These are phyloP conservation scores for Gonocerus acuteangulatus DNA, from an alignment of 2,888 invertebrate species.

Conservation along the genomic window DNA sequence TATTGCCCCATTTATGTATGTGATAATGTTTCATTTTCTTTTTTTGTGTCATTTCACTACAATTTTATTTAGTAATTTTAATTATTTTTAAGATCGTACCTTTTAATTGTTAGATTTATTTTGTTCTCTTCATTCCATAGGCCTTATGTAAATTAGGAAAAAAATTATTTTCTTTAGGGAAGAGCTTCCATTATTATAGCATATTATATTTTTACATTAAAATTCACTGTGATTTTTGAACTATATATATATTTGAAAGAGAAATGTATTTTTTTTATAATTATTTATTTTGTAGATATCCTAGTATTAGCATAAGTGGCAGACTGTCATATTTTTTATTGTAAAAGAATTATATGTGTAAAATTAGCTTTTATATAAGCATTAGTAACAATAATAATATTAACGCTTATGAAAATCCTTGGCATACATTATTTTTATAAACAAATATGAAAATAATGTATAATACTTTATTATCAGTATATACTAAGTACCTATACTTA, in stretches of 20 bases:
- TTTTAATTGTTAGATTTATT: too few species aligned
- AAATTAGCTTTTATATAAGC: too few species aligned
- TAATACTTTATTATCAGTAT: too few species aligned
- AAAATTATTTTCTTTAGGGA: constrained; percentile 12
- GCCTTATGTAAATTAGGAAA: constrained; percentile 18
- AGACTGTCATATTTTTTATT: constrained; percentile 9
- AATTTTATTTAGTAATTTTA: too few species aligned
- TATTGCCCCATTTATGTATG: too few species aligned
- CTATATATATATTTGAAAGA: constrained; percentile 27
- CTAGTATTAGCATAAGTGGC: constrained; percentile 6
- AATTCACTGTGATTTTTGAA: constrained; percentile 31
- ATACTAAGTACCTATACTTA: too few species aligned
- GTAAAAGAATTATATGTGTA: background rate
- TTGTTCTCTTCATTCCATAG: constrained; percentile 10
- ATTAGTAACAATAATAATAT: background rate
- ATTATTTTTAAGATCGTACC: too few species aligned
- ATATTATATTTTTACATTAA: constrained; percentile 29
- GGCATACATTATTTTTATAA: too few species aligned
- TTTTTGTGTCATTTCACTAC: too few species aligned
- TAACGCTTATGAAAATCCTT: background rate
- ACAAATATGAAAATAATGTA: too few species aligned
- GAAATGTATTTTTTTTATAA: constrained; percentile 31
- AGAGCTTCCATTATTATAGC: constrained; percentile 31
- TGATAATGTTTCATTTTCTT: too few species aligned
- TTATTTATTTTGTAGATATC: constrained; percentile 30